These are phyloP conservation scores for Molossus alvarezi DNA, from an alignment of 2,797 vertebrate genomes.

Conservation along the genomic window DNA sequence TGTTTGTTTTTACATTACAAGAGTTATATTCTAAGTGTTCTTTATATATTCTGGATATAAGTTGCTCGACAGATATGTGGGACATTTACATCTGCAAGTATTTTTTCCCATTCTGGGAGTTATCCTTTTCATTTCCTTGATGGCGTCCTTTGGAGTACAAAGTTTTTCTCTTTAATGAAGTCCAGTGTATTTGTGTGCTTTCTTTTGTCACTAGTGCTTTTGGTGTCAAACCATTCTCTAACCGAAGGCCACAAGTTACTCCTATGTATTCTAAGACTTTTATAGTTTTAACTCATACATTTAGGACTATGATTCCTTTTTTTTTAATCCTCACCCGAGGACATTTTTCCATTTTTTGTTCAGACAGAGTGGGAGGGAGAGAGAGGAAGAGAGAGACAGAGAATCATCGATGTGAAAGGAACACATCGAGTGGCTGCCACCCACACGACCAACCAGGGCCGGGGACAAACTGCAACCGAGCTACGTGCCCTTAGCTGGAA, in stretches of 20 bases:
- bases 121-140: conserved; percentile 35
- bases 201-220: not conserved
- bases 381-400: no score
- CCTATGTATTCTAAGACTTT: conserved; percentile 1
- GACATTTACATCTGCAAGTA: not conserved
- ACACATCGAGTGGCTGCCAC: no score
- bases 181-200: not conserved
- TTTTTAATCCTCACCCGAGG: not conserved
- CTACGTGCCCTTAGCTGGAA: no score
- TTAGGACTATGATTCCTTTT: not conserved
- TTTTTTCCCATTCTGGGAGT: not conserved
- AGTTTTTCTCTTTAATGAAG: conserved; percentile 37
- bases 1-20: conserved; percentile 5
- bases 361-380: no score
- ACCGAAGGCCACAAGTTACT: not conserved
- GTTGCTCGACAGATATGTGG: not conserved
- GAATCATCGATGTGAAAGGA: no score
- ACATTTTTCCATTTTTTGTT: no score
- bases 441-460: no score
- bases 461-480: no score
- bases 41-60: not conserved
- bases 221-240: not conserved
- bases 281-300: not conserved
- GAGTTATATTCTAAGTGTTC: not conserved
- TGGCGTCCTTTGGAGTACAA: not conserved